Percentiles rank a stretch among this genome's conserved stretches.
Conservation (phyloP, 2,797 vertebrate genomes). For the Alfaro cultratus region DNA sequence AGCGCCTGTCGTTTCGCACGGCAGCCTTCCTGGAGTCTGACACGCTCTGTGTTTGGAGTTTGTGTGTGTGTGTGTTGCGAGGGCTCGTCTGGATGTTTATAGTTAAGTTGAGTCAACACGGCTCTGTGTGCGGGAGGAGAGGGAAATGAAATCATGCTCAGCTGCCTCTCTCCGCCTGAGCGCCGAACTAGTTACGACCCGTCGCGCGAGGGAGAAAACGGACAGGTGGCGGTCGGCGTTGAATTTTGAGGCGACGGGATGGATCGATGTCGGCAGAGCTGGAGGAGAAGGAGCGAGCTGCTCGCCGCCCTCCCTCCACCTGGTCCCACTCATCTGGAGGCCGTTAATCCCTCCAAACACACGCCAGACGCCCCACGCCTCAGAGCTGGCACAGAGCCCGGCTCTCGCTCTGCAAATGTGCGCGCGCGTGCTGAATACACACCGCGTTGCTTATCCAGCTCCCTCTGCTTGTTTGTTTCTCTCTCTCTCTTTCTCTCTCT, state of each 20-base stretch:
- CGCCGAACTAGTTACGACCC: slow-evolving; percentile 34
- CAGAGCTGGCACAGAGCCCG: slow-evolving; percentile 80
- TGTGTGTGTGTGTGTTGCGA: slow-evolving; percentile 13
- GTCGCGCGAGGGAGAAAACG: slow-evolving; percentile 29
- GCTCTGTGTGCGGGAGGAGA: slow-evolving; percentile 40
- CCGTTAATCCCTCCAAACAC: slow-evolving; percentile 84
- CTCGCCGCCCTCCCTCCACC: slow-evolving; percentile 76
- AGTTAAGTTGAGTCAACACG: slow-evolving; percentile 37
- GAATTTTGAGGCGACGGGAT: slow-evolving; percentile 64
- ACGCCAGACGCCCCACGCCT: slow-evolving; percentile 82
- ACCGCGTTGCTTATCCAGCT: slow-evolving; percentile 70
- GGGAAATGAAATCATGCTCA: slow-evolving; percentile 39
- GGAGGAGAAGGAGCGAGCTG: slow-evolving; percentile 60
- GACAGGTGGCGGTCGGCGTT: slow-evolving; percentile 54
- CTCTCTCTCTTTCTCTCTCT: not conserved
- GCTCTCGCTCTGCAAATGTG: slow-evolving; percentile 62
- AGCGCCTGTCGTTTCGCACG: slow-evolving; percentile 50
- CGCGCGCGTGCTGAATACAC: slow-evolving; percentile 52
- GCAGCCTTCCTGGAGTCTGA: slow-evolving; percentile 50
- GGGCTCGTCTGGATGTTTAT: slow-evolving; percentile 49
- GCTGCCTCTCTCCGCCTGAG: slow-evolving; percentile 45
- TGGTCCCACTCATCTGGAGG: slow-evolving; percentile 83
- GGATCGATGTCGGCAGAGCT: slow-evolving; percentile 63
- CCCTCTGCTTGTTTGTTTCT: slow-evolving; percentile 76
- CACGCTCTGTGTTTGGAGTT: slow-evolving; percentile 13